Evolutionary conservation across 2,113 vertebrate species (phyloP).

Genomic region (Chrysochloris asiatica): DNA sequence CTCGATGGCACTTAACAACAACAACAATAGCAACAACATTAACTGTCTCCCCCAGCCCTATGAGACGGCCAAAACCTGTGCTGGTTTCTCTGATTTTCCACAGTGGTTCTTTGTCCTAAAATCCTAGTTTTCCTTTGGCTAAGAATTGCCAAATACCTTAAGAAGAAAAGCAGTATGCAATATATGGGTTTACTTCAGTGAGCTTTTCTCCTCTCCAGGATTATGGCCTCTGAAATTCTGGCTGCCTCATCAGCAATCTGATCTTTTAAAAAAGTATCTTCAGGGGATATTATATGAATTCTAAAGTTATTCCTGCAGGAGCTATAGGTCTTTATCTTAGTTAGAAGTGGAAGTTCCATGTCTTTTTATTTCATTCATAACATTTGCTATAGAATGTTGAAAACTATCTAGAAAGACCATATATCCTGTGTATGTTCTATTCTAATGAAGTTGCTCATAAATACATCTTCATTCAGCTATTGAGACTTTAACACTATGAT

Average conservation of each 20-base stretch:
- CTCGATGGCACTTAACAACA: no score
- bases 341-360: not conserved
- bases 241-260: not conserved
- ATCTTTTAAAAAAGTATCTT: not conserved
- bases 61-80: not conserved
- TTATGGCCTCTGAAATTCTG: not conserved
- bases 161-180: not conserved
- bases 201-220: not conserved
- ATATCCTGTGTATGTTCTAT: not conserved
- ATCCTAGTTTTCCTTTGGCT: not conserved
- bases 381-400: constrained; percentile 32
- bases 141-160: not conserved
- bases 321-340: not conserved
- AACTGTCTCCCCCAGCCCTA: not conserved
- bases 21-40: no score
- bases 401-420: constrained; percentile 16
- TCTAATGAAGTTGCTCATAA: constrained; percentile 38
- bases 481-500: not conserved
- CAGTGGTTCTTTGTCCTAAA: not conserved
- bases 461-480: not conserved
- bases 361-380: not conserved
- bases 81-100: not conserved
- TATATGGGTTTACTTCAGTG: not conserved
- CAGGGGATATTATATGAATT: not conserved
- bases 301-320: not conserved